Percentiles rank a stretch among this genome's conserved stretches.
phyloP scores from a whole-genome alignment of 1,140 invertebrate species.

The Lordiphosa collinella region DNA sequence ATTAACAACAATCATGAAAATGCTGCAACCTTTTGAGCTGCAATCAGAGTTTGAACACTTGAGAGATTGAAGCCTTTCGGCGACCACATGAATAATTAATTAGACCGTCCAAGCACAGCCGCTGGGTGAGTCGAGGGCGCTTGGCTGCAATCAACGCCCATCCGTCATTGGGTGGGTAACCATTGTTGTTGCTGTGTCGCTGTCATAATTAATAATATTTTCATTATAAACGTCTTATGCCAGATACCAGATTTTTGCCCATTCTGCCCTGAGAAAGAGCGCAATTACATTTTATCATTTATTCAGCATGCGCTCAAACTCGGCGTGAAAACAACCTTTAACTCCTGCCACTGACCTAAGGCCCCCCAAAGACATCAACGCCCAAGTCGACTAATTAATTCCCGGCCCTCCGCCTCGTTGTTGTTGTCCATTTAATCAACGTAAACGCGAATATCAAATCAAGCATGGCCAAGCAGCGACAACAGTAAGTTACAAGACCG shows the following conservation, averaged over 20 bases:
- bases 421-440: conserved; percentile 66
- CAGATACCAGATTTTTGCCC: conserved; percentile 35
- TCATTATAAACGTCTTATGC: conserved; percentile 75
- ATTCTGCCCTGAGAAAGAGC: conserved; percentile 13
- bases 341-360: conserved; percentile 1
- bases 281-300: conserved; percentile 78
- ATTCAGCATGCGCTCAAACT: conserved; percentile 66
- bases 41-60: conserved; percentile 50
- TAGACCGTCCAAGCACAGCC: conserved; percentile 15
- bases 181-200: conserved; percentile 22
- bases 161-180: conserved; percentile 51
- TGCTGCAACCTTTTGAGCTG: conserved; percentile 63
- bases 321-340: conserved; percentile 17
- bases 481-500: conserved; percentile 52
- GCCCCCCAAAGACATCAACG: conserved; percentile 15
- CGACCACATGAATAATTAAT: conserved; percentile 65
- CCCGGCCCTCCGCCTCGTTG: conserved; percentile 41
- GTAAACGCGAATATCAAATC: conserved; percentile 76
- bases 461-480: conserved; percentile 29
- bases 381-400: conserved; percentile 68
- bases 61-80: conserved; percentile 57
- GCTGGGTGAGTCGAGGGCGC: neutral
- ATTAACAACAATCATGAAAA: conserved; percentile 57
- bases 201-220: conserved; percentile 78
- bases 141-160: conserved; percentile 50